Conservation (phyloP, 2,797 vertebrate species). For the Amazona finschi region DNA sequence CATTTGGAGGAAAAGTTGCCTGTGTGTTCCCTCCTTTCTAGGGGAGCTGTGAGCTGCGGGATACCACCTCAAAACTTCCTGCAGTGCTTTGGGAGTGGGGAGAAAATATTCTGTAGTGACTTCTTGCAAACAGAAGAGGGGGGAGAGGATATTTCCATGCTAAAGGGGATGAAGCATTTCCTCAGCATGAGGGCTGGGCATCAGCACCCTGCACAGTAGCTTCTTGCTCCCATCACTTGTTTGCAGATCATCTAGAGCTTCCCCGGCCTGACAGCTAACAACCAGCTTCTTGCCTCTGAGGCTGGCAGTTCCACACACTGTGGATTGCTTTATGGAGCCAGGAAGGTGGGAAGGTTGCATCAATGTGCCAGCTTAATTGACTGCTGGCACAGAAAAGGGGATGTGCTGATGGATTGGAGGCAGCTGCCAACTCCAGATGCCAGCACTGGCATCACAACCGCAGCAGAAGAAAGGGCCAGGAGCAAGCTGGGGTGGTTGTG, state of each 20-base stretch:
- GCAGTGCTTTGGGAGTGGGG: not conserved
- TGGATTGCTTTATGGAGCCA: not conserved
- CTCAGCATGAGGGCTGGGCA: not conserved
- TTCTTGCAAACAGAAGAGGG: not conserved
- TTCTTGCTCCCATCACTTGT: not conserved
- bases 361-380: not conserved
- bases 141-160: not conserved
- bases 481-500: accelerated
- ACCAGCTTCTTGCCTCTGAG: not conserved
- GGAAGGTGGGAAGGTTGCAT: not conserved
- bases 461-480: not conserved
- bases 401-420: not conserved
- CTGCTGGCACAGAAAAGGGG: not conserved
- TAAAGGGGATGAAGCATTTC: not conserved
- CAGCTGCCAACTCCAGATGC: conserved; percentile 1
- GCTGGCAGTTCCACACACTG: not conserved
- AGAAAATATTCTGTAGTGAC: not conserved
- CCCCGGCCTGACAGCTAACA: not conserved
- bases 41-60: not conserved
- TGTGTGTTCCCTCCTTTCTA: not conserved
- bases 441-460: not conserved
- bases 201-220: not conserved
- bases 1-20: not conserved
- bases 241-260: not conserved
- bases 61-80: not conserved